Base-by-base conservation (phyloP, 2,888 invertebrate genomes). In the Spodoptera exigua region DNA sequence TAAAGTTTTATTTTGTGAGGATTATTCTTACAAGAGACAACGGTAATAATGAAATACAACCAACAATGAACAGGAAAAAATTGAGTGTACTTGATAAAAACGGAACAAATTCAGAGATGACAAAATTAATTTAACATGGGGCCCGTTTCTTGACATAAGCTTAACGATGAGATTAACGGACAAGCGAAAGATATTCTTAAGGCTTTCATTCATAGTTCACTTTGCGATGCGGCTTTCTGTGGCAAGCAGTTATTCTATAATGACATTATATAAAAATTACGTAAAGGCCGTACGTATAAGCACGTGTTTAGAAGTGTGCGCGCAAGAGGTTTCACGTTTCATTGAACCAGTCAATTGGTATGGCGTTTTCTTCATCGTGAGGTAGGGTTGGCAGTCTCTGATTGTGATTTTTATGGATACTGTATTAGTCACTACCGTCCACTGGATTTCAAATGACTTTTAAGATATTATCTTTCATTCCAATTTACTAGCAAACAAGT, bases 191-290 rank as follows among this genome's bases (percentile, higher is more conserved):
- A 59, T 66, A 52, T 59, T 36, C n/a, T 32, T 34, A 21, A 14
- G 18, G 9, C 4, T 18, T 41, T 7, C 18, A 41, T 4, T 34
- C 3, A 13, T 5, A 59, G 17, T 59, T 45, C 13, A 65, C n/a
- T n/a, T 45, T 11, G 32, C 14, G n/a, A 11, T 14, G 39, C 9
- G 21, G 41, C 9, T 11, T 12, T 9, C 12, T 13, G 21, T 9
- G 7, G 27, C 27, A 34, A 41, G 12, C 36, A 51, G 62, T 56
- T 44, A 44, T 51, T 39, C 51, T 56, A 51, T 62, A 51, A 68
- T 51, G 48, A 49, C 34, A 69, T 67, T 67, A 63, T 69, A 63
- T 63, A 69, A 67, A 67, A 63, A 63, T 63, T 63, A 69, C 52
- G 63, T 53, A 58, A 69, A 67, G 58, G 69, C 63, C 70, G 52